Base-by-base conservation (phyloP, 2,888 invertebrate species). In the Tolmerus cingulatus region DNA sequence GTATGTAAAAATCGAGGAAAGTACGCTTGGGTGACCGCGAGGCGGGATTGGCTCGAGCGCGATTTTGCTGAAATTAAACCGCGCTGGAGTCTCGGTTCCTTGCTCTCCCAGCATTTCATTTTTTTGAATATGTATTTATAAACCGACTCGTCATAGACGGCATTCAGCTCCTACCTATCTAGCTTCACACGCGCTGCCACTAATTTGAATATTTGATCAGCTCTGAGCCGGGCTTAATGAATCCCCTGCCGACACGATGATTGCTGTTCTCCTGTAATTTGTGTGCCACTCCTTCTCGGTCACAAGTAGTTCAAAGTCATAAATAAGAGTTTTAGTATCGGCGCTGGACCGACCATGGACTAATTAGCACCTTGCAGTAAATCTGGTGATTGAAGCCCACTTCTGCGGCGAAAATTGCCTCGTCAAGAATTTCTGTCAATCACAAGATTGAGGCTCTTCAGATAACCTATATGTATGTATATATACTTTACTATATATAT, bases 121-220 rank as follows among this genome's bases (percentile, higher is more conserved):
- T 37, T 74, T 76, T 40, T n/a, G 1, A 46, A 46, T 12, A 40
- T 40, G 5, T 30, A 76, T 30, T n/a, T 76, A 76, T 76, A 34
- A 37, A 27, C 27, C 14, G 16, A 76, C 14, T 76, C 40, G 16
- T 76, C 76, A 37, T 40, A 34, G 14, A 40, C 76, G 34, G 16
- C 37, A 1, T 76, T 37, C 37, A 34, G 37, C 9, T 46, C 7
- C 43, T 46, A 40, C 79, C 27, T 43, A 43, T 46, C 43, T 46
- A 43, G 23, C 85, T 85, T 85, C 85, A 74, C 85, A 85, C 85
- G 85, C 46, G 74, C 57, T 51, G 46, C n/a, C 8, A 23, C 85
- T 85, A 40, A 85, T 85, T 85, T 85, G 85, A 85, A 85, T 85
- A 85, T 74, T 74, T 85, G 74, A 85, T 85, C 85, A 85, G 85